These are phyloP conservation scores for Heliocidaris tuberculata DNA, from an alignment of 35 echinoderm and acorn worm genomes.

Conservation along the genomic window DNA sequence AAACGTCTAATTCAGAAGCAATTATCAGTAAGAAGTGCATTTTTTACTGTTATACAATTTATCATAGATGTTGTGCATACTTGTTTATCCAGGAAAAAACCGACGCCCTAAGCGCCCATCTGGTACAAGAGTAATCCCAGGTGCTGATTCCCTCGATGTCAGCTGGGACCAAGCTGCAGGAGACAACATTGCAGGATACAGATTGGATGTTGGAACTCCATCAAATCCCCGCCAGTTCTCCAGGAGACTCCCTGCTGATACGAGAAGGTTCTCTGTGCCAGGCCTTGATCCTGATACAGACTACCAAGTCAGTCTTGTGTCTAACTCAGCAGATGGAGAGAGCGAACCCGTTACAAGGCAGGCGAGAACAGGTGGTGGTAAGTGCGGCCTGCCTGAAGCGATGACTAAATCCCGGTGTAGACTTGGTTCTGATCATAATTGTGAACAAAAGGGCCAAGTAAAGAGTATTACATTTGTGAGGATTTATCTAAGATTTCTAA, in stretches of 20 bases:
- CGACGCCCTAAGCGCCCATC: neutral
- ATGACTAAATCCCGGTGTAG: neutral
- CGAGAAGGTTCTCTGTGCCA: neutral
- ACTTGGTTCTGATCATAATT: neutral
- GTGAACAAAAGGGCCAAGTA: neutral
- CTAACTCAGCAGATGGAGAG: neutral
- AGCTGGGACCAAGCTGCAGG: neutral
- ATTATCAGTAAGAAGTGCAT: too few species aligned
- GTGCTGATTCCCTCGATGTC: neutral
- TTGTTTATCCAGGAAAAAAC: neutral
- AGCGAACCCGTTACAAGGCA: neutral
- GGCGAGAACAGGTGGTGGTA: neutral
- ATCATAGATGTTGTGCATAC: neutral
- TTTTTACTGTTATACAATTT: neutral
- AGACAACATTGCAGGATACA: neutral
- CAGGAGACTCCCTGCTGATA: neutral
- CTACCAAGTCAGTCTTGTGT: neutral
- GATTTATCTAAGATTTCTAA: too few species aligned
- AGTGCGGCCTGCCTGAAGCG: neutral
- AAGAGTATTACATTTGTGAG: neutral
- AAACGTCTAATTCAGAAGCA: too few species aligned
- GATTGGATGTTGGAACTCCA: neutral
- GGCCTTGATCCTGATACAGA: neutral
- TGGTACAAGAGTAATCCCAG: neutral
- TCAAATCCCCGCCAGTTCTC: neutral